Conservation (phyloP, 2,888 invertebrate genomes). For the Dusona sp. region DNA sequence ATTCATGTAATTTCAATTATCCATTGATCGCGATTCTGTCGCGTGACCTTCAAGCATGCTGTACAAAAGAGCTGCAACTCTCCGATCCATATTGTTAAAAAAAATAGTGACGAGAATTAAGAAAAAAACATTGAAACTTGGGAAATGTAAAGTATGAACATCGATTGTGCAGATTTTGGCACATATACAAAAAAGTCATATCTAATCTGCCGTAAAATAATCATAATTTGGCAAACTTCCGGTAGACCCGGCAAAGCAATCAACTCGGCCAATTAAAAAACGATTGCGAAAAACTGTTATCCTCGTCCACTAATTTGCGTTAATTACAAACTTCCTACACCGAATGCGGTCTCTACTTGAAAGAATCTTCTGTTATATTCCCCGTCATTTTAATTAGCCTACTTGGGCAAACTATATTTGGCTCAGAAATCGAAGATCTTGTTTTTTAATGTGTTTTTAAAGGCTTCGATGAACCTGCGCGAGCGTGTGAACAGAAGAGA, state of each 20-base stretch:
- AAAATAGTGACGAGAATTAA: neutral
- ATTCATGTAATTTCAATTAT: neutral
- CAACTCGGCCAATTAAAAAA: neutral
- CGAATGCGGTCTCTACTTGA: neutral
- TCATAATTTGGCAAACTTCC: neutral
- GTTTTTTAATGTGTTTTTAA: neutral
- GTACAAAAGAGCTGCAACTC: neutral
- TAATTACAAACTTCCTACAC: neutral
- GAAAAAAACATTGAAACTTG: neutral
- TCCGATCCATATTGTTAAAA: neutral
- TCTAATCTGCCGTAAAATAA: neutral
- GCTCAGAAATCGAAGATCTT: neutral
- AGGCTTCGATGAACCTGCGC: slow-evolving; percentile 3
- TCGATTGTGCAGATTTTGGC: neutral
- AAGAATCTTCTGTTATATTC: neutral
- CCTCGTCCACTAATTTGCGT: neutral
- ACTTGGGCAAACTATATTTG: neutral
- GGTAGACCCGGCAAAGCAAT: neutral
- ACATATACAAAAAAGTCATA: neutral
- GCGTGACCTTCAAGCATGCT: neutral
- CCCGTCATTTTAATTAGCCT: neutral
- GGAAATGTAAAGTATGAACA: neutral
- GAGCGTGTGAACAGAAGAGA: neutral
- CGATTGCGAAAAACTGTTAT: neutral
- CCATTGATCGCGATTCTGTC: neutral